Evolutionary conservation across 2,888 invertebrate genomes (phyloP), one percentile per base, ranked within the genome.

Genomic region (Prosapia bicincta): DNA sequence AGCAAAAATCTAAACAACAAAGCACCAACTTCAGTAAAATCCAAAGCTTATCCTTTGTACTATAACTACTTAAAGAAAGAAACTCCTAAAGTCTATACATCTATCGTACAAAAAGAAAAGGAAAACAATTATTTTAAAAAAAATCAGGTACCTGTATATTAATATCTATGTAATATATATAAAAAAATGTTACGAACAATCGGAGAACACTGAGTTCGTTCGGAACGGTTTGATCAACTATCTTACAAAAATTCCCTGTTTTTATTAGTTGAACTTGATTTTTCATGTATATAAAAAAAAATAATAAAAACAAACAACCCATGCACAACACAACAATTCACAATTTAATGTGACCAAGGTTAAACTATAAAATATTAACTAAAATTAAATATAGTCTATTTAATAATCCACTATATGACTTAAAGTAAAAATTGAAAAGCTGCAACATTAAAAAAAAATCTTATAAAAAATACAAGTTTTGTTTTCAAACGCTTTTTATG

Each of bases 131-230:
- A n/a, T 20, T 54, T 54, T 54, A 54, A 54, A 54, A 54, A 76
- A 76, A 76, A 76, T 76, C 76, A 76, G 76, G 76, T 76, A 76
- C 76, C 73, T 71, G 76, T 72, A 72, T 76, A 72, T 76, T 76
- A 72, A 76, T 72, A 71, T 76, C 72, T 72, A 76, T 76, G 72
- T 76, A 74, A 74, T 74, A 74, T 74, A 74, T 69, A 74, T 69
- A 74, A 74, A 54, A 73, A 73, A 73, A 38, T 30, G 43, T 68
- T 73, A 43, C n/a, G 68, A 68, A 69, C 65, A 26, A 54, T 65
- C 38, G 69, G 74, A 66, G 74, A 74, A 74, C 69, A 43, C 25
- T 68, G 23, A 69, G 54, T 54, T 54, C 74, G 68, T 72, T 72
- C 72, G 72, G 74, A 69, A 74, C 28, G n/a, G 69, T 67, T 73